Base-by-base conservation (phyloP, 2,888 invertebrate genomes). In the Tenthredo mesomela region DNA sequence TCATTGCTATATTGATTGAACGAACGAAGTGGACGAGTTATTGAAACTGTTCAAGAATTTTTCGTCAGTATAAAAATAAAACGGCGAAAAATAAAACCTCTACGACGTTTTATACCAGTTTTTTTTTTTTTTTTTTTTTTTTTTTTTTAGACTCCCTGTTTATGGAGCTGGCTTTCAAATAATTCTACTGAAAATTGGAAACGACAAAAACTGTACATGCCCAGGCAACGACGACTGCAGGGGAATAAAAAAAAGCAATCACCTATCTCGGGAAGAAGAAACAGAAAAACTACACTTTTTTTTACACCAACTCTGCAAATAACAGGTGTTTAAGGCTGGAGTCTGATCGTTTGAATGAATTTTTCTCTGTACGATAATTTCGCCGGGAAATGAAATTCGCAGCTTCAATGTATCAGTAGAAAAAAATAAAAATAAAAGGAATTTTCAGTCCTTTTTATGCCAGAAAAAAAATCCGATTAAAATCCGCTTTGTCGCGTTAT, bases 1-100 rank as follows among this genome's bases (percentile, higher is more conserved):
- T 77, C 77, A 77, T 77, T 77, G 33, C 29, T 77, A 77, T 77
- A 77, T 77, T 54, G 77, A 77, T 77, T 77, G 50, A 54, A 77
- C 25, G 77, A 50, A 77, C 54, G 50, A 77, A 77, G 75, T 54
- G 54, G 33, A 77, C 54, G 77, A 54, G 77, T 77, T 77, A 77
- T 77, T 77, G 77, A 77, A 77, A 77, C 77, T 77, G 47, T 77
- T 77, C 33, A 33, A 25, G 77, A 75, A 50, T 77, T 40, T 54
- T 77, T 54, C 71, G 71, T 43, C 67, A 18, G 33, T 25, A 18
- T 67, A 33, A 33, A 67, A 67, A 18, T 33, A 18, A 67, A 67
- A 67, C 33, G 33, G 15, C 33, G 33, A 3, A 2, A 33, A 7
- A 67, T 67, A 18, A 67, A 33, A 67, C 33, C 29, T 5, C 12